A percentile compares a stretch with the other conserved stretches of the same genome.
Conservation (phyloP, 2,797 vertebrate genomes). For the Apodemus agrarius region DNA sequence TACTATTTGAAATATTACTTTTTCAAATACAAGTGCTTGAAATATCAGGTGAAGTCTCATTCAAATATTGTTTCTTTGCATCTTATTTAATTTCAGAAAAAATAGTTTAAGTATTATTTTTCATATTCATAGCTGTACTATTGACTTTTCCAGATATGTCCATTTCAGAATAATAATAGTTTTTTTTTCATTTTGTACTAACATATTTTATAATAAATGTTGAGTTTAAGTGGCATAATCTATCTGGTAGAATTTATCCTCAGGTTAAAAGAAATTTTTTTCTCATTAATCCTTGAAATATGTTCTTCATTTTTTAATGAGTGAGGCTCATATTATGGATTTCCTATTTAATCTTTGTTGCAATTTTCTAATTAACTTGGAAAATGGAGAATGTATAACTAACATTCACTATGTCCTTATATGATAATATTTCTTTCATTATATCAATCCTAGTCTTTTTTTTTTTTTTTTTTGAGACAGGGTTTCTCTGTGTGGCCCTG, state of each 20-base stretch:
- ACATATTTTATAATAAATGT: not conserved
- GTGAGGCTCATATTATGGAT: not conserved
- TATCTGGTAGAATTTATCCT: not conserved
- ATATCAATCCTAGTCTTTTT: too few relatives aligned
- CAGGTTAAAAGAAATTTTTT: not conserved
- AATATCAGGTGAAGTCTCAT: not conserved
- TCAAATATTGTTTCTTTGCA: not conserved
- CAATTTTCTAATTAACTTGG: constrained; percentile 2
- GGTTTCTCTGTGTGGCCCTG: too few relatives aligned
- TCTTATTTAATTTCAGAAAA: not conserved
- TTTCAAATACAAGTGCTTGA: not conserved
- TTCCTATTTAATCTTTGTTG: not conserved
- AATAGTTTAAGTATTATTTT: not conserved
- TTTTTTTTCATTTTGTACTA: constrained; percentile 2
- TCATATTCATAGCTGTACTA: not conserved
- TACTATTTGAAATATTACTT: too few relatives aligned
- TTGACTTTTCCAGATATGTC: not conserved
- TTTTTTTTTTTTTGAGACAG: too few relatives aligned
- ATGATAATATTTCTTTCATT: constrained; percentile 22
- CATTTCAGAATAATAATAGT: not conserved
- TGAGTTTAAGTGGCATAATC: not conserved
- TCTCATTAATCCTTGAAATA: constrained; percentile 6
- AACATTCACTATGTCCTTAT: not conserved
- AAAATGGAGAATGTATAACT: constrained; percentile 16
- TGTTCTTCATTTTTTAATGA: not conserved